Evolutionary conservation across 2,113 vertebrate genomes (phyloP).

Genomic region (Sylvietta virens): DNA sequence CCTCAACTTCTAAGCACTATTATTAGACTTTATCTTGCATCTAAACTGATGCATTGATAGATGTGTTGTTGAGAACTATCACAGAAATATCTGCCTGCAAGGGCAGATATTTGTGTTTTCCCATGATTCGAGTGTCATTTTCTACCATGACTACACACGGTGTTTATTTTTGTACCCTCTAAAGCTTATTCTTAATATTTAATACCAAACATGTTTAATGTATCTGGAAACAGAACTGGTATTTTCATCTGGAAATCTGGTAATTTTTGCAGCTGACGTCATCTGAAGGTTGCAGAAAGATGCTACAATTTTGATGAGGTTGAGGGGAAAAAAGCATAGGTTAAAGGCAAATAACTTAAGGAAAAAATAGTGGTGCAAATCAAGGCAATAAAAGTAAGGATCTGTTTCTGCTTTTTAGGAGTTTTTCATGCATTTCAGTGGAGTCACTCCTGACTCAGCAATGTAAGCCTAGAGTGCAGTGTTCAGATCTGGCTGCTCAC

Average conservation of each 20-base stretch:
- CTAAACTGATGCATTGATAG: neutral
- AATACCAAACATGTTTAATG: neutral
- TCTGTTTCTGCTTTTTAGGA: neutral
- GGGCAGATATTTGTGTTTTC: neutral
- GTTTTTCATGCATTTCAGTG: neutral
- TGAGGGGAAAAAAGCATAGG: neutral
- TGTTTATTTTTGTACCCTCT: neutral
- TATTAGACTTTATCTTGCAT: neutral
- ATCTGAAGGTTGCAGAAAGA: neutral
- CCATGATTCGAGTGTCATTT: neutral
- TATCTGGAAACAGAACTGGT: neutral
- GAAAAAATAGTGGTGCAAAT: neutral
- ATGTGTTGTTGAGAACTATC: neutral
- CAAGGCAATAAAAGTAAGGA: neutral
- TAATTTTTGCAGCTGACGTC: neutral
- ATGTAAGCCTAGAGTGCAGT: neutral
- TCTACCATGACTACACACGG: neutral
- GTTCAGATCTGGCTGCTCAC: neutral
- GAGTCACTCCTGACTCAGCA: neutral
- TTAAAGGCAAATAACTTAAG: neutral
- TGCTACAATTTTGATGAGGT: neutral
- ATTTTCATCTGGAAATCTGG: neutral
- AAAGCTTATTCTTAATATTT: neutral
- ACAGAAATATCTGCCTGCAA: neutral
- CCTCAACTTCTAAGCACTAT: neutral